Evolutionary conservation across 2,888 invertebrate genomes (phyloP).

Genomic region (Drosophila paranaensis): DNA sequence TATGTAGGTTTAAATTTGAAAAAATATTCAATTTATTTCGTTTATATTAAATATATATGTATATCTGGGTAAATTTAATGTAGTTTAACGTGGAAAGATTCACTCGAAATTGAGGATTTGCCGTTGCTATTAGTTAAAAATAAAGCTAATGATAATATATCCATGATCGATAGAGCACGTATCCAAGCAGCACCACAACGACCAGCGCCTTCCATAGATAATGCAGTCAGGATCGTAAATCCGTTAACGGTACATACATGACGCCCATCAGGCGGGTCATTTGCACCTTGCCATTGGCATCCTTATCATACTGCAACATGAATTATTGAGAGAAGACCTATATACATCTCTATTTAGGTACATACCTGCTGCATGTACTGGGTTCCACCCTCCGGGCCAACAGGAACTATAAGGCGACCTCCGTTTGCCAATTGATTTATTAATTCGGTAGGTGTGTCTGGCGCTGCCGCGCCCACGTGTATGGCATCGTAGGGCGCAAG

Average conservation of each 20-base stretch:
- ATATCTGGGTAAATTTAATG: conserved; percentile 6
- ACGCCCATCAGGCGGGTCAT: conserved; percentile 95
- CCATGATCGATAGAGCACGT: conserved; percentile 68
- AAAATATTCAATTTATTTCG: conserved; percentile 1
- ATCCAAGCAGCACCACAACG: conserved; percentile 60
- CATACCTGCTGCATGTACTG: conserved; percentile 92
- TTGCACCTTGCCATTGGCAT: conserved; percentile 90
- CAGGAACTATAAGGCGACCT: conserved; percentile 95
- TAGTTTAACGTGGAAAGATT: conserved; percentile 22
- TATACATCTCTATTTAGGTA: no score
- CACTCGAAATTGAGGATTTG: conserved; percentile 14
- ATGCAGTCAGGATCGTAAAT: conserved; percentile 86
- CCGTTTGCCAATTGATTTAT: conserved; percentile 86
- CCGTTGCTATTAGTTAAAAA: conserved; percentile 3
- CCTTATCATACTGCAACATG: conserved; percentile 91
- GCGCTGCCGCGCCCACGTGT: conserved; percentile 96
- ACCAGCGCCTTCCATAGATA: conserved; percentile 57
- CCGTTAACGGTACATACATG: conserved; percentile 98
- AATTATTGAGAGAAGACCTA: background rate
- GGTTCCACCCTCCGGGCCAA: conserved; percentile 93
- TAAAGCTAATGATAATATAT: conserved; percentile 39
- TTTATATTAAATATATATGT: conserved; percentile 15
- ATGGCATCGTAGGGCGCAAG: conserved; percentile 96
- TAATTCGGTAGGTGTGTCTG: conserved; percentile 90
- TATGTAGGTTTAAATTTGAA: background rate